Percentiles rank a stretch among this genome's conserved stretches.
Evolutionary conservation across 2,797 vertebrate species (phyloP).

Genomic region (Chrysocyon brachyurus): DNA sequence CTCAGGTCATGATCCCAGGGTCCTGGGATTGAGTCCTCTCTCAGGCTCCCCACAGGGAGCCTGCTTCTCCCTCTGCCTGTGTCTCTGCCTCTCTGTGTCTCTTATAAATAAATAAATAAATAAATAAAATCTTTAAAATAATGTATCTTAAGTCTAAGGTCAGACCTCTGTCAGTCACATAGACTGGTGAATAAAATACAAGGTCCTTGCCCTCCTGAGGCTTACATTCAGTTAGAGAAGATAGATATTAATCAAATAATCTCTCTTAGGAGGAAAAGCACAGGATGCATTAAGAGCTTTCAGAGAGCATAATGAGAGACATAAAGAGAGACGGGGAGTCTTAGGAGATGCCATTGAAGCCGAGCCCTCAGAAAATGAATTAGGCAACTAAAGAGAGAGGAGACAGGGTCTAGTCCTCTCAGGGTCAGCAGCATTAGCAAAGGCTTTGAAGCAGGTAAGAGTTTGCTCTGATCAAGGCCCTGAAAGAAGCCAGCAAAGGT

Average conservation of each 20-base stretch:
- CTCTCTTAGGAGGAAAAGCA: not conserved
- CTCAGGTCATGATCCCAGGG: too few relatives aligned
- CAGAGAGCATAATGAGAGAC: not conserved
- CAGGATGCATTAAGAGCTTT: not conserved
- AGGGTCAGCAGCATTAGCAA: not conserved
- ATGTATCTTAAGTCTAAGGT: not conserved
- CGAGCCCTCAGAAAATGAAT: not conserved
- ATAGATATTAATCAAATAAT: not conserved
- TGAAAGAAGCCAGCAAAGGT: not conserved
- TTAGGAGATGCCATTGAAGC: not conserved
- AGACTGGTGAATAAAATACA: not conserved
- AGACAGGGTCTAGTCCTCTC: not conserved
- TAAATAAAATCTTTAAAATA: not conserved
- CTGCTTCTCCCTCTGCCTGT: too few relatives aligned
- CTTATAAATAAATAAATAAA: too few relatives aligned
- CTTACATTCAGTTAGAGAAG: not conserved
- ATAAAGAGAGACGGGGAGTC: not conserved
- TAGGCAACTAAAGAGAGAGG: not conserved
- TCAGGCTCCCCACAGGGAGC: too few relatives aligned
- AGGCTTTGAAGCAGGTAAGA: not conserved
- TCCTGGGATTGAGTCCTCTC: too few relatives aligned
- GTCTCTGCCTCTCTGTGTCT: too few relatives aligned
- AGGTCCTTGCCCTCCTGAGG: not conserved
- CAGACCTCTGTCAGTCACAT: not conserved
- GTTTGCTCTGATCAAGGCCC: not conserved